Evolutionary conservation across 2,113 vertebrate genomes (phyloP), one percentile per base, ranked within the genome.

Genomic region (Nettapus auritus): DNA sequence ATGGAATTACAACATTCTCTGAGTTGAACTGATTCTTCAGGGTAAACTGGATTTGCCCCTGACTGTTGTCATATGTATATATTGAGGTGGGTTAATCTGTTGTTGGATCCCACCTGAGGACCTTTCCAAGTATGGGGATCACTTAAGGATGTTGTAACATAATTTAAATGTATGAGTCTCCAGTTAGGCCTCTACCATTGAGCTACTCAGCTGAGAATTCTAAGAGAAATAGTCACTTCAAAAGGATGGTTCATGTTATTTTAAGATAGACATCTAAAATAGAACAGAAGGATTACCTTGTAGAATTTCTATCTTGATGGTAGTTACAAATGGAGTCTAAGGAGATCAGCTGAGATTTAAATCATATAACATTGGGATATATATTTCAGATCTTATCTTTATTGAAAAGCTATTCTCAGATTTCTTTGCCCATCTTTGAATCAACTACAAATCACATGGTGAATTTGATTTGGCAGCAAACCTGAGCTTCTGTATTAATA

Each of bases 21-120:
- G 14, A 40, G 12, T 23, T 63, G 31, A 86, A 33, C 19, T 31
- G 11, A 55, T 9, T 20, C 17, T 59, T 46, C 46, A 75, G 25
- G 7, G 8, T n/a, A 63, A 79, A 50, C 4, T 22, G 19, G 40
- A 80, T 83, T 76, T 92, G 38, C 13, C 40, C 29, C 46, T 56
- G 18, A 56, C 22, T 77, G 1, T 57, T 70, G 10, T 34, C 9
- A n/a, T 57, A 83, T 8, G 0, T 1, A 0, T 33, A 40, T 1
- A 0, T 29, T 25, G 25, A 25, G 7, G 14, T 73, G 34, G 73
- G 33, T 3, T 91, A 56, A 69, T 56, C 34, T 66, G 50, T 22
- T 81, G 17, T 13, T 78, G 38, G 4, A 66, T 56, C 28, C 2
- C 21, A 68, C 14, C 9, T 62, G 19, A 70, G 11, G 16, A 60